Percentiles rank a stretch among this genome's conserved stretches.
phyloP scores from a whole-genome alignment of 2,113 vertebrate genomes.

The Chascanopsetta lugubris region DNA sequence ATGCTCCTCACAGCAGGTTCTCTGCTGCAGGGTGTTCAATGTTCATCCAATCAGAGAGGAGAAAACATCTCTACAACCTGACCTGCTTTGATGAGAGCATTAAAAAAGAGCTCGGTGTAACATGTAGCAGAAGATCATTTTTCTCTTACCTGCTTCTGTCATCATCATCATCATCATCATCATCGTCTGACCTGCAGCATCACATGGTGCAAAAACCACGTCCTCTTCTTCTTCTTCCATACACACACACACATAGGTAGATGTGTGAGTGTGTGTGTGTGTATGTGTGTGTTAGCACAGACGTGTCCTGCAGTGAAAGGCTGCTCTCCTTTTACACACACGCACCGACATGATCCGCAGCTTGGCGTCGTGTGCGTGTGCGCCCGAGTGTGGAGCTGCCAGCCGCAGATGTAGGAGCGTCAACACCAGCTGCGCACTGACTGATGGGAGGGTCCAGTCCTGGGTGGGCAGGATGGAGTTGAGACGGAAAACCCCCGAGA shows the following conservation, averaged over 20 bases:
- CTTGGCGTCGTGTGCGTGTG: conserved; percentile 36
- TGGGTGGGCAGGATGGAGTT: conserved; percentile 21
- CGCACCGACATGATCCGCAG: conserved; percentile 25
- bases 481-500: conserved; percentile 40
- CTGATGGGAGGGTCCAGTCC: conserved; percentile 39
- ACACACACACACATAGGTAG: neutral
- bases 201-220: conserved; percentile 6
- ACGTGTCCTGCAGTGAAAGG: conserved; percentile 9
- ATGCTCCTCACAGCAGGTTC: conserved; percentile 23
- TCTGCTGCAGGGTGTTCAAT: neutral
- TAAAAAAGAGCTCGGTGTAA: neutral
- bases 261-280: too few relatives aligned
- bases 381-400: conserved; percentile 32
- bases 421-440: conserved; percentile 63
- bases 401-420: conserved; percentile 66
- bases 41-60: neutral
- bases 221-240: neutral
- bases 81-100: neutral
- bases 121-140: neutral
- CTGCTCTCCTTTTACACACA: conserved; percentile 1
- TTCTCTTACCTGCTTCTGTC: conserved; percentile 45
- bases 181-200: conserved; percentile 37
- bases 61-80: neutral
- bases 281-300: conserved; percentile 1
- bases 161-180: conserved; percentile 36